Base-by-base conservation (phyloP, 1,140 invertebrate genomes). In the Megathymus violae region DNA sequence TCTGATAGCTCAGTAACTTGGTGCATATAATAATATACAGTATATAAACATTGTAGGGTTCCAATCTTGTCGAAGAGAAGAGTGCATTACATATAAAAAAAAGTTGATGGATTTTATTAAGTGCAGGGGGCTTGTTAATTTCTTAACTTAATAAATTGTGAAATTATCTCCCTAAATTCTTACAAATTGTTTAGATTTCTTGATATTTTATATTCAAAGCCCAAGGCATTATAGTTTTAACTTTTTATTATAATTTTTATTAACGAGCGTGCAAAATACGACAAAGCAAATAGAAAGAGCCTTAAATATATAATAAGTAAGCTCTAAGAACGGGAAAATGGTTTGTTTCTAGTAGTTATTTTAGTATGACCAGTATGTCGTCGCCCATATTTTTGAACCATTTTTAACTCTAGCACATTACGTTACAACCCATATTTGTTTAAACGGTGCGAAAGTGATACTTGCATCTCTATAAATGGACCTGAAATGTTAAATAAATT, bases 331-430 rank as follows among this genome's bases (percentile, higher is more conserved):
- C 15, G 9, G 9, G 16, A 17, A 22, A 19, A 46, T 46, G 15
- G 16, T 46, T 43, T 15, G 3, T 11, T 19, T n/a, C 16, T 0
- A 22, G 40, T 43, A 43, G 40, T 43, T 43, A 1, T 43, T 43
- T 43, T 16, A 22, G 5, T 22, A 43, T 43, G 40, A 43, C 40
- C 16, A 43, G 9, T 17, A 17, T 43, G 40, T 17, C 13, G 38
- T 41, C 40, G 40, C n/a, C 16, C 43, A 46, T 46, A 46, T 46
- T 46, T 46, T 46, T 46, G 1, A 15, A 22, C 16, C 17, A 19
- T 22, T 46, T 46, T 17, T 46, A 46, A 46, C 43, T 22, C 0
- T 11, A 16, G 38, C 14, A 11, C 15, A 11, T 10, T 22, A 46
- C 1, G 27, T 31, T 31, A 31, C 4, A 1, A 46, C 17, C 43